Base-by-base conservation (phyloP, 1,140 invertebrate genomes). In the Sarcophaga peregrina region DNA sequence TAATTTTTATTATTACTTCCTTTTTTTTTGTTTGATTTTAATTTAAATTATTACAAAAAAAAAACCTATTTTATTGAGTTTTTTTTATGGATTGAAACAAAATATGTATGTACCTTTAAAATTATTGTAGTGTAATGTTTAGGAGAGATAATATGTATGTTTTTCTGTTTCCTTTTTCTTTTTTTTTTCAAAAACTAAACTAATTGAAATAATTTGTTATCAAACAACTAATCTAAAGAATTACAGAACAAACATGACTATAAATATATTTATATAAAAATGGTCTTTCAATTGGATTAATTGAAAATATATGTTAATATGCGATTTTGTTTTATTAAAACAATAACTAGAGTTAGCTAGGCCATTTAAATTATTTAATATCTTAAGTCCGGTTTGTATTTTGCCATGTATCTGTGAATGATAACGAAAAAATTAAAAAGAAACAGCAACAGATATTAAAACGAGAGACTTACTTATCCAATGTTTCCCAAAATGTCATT, bases 401-500 rank as follows among this genome's bases (percentile, higher is more conserved):
- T 97, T 87, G 96, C 93, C 92, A 98, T 97, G 87, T 97, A 96
- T 88, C 96, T 97, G 92, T 83, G 95, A 95, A 46, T 45, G 15
- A 47, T 8, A 54, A 62, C 11, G 10, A 54, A 48, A 74, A 47
- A 48, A 90, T 84, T 85, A 85, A 86, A 81, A 73, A 82, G 84
- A 85, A 84, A 81, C 73, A 82, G n/a, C 84, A 68, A 15, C 68
- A 5, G 37, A 72, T 72, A 72, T 72, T 72, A 25, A 25, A 8
- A 10, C 0, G 0, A 72, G 68, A 10, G 20, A 92, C 93, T 91
- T 93, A 98, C 96, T 95, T 97, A 90, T 99, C 98, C 10, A 99
- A 92, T 85, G 95, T 95, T 91, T 99, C 98, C 98, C 98, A 99
- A 91, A 99, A 98, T 85, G 95, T 94, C 93, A 99, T 96, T 50